These are phyloP conservation scores for Meteorus colon DNA, from an alignment of 2,888 invertebrate genomes.

Conservation along the genomic window DNA sequence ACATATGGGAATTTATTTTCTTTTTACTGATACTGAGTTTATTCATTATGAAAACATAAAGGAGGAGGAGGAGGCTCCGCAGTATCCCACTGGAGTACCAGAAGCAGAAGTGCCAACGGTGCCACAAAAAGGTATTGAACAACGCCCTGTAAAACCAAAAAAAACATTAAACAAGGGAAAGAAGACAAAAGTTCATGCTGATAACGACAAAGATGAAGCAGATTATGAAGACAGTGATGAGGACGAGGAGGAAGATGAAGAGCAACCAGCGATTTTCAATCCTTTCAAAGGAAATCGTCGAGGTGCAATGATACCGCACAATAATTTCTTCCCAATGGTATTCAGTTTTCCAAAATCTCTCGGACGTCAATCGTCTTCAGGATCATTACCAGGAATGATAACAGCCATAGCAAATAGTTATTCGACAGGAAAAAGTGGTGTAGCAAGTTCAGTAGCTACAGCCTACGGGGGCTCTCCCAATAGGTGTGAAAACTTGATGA, in stretches of 20 bases:
- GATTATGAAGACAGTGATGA: slow-evolving; percentile 76
- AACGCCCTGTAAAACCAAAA: slow-evolving; percentile 39
- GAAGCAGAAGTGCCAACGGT: slow-evolving; percentile 69
- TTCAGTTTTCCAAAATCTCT: slow-evolving; percentile 75
- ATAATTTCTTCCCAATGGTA: slow-evolving; percentile 81
- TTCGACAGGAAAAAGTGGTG: slow-evolving; percentile 82
- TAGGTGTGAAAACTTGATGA: slow-evolving; percentile 58
- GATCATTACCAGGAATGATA: slow-evolving; percentile 76
- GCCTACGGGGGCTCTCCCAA: slow-evolving; percentile 80
- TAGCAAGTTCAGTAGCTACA: slow-evolving; percentile 83
- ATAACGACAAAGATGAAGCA: slow-evolving; percentile 72
- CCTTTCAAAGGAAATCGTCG: slow-evolving; percentile 61
- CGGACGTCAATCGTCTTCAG: slow-evolving; percentile 64
- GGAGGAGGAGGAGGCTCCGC: slow-evolving; percentile 37
- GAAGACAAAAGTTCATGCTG: slow-evolving; percentile 54
- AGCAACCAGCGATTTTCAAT: slow-evolving; percentile 55
- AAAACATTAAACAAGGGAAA: slow-evolving; percentile 59
- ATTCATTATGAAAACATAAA: background rate
- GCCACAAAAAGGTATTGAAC: slow-evolving; percentile 24
- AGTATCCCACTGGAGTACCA: slow-evolving; percentile 64
- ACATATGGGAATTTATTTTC: background rate
- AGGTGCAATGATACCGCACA: slow-evolving; percentile 69
- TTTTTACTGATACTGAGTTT: background rate
- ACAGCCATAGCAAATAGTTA: slow-evolving; percentile 84
- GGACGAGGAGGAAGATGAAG: slow-evolving; percentile 68